These are phyloP conservation scores for Polylopha cassiicola DNA, from an alignment of 2,888 invertebrate genomes.

Conservation along the genomic window DNA sequence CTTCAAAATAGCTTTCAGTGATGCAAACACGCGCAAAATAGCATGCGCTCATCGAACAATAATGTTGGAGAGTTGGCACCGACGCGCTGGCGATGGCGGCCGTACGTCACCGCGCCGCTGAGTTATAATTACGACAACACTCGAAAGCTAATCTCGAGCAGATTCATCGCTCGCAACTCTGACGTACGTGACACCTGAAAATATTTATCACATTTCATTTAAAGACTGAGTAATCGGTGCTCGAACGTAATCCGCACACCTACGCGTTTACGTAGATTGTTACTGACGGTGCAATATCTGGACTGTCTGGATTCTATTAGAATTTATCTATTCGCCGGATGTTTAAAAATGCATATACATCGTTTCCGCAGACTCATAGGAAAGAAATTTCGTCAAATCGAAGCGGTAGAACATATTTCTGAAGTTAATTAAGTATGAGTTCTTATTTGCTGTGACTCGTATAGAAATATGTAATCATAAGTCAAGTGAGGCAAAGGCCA, in stretches of 20 bases:
- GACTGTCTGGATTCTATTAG: constrained; percentile 10
- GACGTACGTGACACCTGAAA: constrained; percentile 53
- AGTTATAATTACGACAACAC: constrained; percentile 61
- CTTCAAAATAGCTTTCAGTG: constrained; percentile 42
- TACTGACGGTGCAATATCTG: constrained; percentile 29
- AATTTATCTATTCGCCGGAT: constrained; percentile 4
- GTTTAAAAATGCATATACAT: constrained; percentile 7
- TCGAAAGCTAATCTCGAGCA: constrained; percentile 53
- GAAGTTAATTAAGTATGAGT: too few species aligned
- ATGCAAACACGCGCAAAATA: constrained; percentile 46
- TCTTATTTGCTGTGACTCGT: too few species aligned
- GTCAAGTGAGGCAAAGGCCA: too few species aligned
- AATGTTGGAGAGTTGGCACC: constrained; percentile 37
- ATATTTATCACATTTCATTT: constrained; percentile 55
- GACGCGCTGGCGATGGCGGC: constrained; percentile 35
- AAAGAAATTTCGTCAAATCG: too few species aligned
- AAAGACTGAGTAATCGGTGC: constrained; percentile 56
- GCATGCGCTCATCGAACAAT: constrained; percentile 41
- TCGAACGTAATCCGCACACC: constrained; percentile 41
- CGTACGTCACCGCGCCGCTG: constrained; percentile 48
- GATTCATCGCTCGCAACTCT: constrained; percentile 53
- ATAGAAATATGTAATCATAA: too few species aligned
- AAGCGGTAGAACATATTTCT: too few species aligned
- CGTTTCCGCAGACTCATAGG: constrained; percentile 1
- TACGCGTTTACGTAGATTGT: constrained; percentile 40